Conservation (phyloP, 2,888 invertebrate genomes). For the Abscondita cerata region DNA sequence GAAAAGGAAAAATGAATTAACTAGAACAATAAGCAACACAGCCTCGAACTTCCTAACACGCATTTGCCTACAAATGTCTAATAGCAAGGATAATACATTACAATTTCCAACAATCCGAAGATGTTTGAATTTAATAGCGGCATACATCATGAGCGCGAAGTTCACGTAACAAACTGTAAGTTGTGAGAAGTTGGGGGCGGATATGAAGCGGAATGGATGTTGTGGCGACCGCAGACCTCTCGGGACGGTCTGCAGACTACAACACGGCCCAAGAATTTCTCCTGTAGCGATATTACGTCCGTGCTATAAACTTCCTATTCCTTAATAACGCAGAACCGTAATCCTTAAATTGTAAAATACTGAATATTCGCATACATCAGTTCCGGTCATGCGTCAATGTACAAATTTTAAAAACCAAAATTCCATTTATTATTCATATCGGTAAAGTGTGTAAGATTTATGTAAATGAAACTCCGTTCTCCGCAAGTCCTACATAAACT, state of each 20-base stretch:
- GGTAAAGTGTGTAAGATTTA: slow-evolving; percentile 5
- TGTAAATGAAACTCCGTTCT: slow-evolving; percentile 3
- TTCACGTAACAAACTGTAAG: slow-evolving; percentile 57
- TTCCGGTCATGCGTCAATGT: no score
- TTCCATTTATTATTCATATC: no score
- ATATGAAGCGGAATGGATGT: slow-evolving; percentile 59
- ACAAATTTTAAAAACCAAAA: neutral
- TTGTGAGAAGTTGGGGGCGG: slow-evolving; percentile 46
- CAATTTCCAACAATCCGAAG: slow-evolving; percentile 60
- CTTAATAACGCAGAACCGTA: slow-evolving; percentile 43
- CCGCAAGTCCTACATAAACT: slow-evolving; percentile 25
- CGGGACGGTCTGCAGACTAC: slow-evolving; percentile 54
- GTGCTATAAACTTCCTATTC: slow-evolving; percentile 42
- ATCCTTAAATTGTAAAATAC: slow-evolving; percentile 18
- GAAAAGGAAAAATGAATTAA: no score
- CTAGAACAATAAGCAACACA: neutral
- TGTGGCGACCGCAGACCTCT: slow-evolving; percentile 58
- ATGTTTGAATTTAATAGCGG: slow-evolving; percentile 60
- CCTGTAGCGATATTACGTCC: slow-evolving; percentile 49
- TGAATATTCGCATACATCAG: no score
- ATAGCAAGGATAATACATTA: slow-evolving; percentile 58
- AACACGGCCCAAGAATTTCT: slow-evolving; percentile 56
- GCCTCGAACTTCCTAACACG: slow-evolving; percentile 13
- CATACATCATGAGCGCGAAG: slow-evolving; percentile 59
- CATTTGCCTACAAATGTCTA: slow-evolving; percentile 44